phyloP scores from a whole-genome alignment of 2,797 vertebrate species.

The Salmo trutta region DNA sequence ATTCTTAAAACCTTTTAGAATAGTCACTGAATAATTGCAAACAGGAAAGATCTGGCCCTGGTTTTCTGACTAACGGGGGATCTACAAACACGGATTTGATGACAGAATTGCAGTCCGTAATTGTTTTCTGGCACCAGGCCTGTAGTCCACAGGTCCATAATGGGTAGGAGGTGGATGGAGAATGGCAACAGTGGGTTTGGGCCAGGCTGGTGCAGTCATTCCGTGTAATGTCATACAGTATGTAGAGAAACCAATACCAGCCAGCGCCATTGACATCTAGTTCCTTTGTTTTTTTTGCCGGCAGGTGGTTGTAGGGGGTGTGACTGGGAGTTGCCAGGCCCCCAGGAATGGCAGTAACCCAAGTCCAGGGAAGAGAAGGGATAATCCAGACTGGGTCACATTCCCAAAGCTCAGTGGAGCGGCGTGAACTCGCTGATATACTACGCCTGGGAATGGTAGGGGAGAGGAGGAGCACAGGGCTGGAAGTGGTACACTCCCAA shows the following conservation, averaged over 20 bases:
- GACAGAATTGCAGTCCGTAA: background rate
- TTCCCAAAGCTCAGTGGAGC: constrained; percentile 25
- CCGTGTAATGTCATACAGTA: background rate
- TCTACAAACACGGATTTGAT: background rate
- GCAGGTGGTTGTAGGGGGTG: background rate
- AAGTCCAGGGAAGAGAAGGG: constrained; percentile 15
- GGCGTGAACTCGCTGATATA: constrained; percentile 19
- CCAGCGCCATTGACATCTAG: too few species aligned
- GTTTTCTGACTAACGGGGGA: background rate
- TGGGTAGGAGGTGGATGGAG: background rate
- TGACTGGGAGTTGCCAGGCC: background rate
- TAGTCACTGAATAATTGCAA: background rate
- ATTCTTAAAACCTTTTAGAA: background rate
- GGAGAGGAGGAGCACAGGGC: background rate
- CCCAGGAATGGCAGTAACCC: background rate
- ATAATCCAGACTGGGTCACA: constrained; percentile 31
- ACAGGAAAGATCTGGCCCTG: background rate
- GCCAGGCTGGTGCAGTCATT: background rate
- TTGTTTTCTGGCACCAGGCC: background rate
- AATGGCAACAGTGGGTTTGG: background rate
- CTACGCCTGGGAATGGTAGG: background rate
- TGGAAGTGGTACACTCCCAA: background rate
- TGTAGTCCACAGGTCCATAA: background rate
- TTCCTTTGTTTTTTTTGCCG: too few species aligned
- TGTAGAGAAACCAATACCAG: background rate